Evolutionary conservation across 2,113 vertebrate species (phyloP), one percentile per base, ranked within the genome.

Genomic region (Panthera tigris): DNA sequence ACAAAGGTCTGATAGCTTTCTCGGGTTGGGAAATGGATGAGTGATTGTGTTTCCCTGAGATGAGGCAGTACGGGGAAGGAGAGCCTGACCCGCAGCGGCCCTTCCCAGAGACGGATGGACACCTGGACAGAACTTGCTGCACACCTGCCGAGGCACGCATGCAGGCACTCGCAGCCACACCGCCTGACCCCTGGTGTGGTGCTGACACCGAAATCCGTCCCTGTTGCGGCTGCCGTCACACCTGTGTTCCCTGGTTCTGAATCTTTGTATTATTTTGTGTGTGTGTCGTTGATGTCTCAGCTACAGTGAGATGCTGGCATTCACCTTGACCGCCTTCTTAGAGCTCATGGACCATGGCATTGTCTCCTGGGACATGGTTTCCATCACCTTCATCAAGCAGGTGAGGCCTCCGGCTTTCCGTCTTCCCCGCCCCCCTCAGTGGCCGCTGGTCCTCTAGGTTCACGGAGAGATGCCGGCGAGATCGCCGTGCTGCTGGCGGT

Each of bases 311-410:
- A 99, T 99, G 99, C 97, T 99, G 99, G 99, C 99, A 97, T 99
- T 99, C 98, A 99, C 99, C 96, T 99, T 99, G 98, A 99, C 99
- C 21, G 99, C 99, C 96, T 99, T 99, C 98, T 98, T 99, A 98
- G 99, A 99, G 98, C 99, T 99, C 93, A 99, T 99, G 99, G 99
- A 99, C 98, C 99, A 99, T 4, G 99, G 99, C 85, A 99, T 99
- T 31, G 99, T 99, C 81, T 99, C 99, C 78, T 99, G 99, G 99
- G 99, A 99, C 98, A 99, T 99, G 98, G 99, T 99, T 97, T 99
- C 99, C 4, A 98, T 99, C 97, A 99, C 99, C 97, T 99, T 99
- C 97, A 99, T 99, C 98, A 99, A 99, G 98, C 99, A 99, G 99
- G 99, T 99, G 97, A 98, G 99, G 89, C 89, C 50, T 88, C 92